Evolutionary conservation across 2,797 vertebrate genomes (phyloP).

Genomic region (Etheostoma nigrum): DNA sequence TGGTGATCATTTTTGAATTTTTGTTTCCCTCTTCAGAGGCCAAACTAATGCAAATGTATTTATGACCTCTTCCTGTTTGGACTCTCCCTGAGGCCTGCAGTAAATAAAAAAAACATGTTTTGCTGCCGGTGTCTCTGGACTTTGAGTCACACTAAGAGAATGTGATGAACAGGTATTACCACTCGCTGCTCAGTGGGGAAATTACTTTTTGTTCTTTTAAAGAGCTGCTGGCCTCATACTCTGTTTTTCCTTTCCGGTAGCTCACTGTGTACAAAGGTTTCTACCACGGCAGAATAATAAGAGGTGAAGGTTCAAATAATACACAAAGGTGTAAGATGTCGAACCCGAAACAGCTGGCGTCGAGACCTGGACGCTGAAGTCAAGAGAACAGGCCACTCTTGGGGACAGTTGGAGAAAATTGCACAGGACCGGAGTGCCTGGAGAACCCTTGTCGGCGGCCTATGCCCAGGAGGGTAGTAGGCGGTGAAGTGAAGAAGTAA

Average conservation of each 20-base stretch:
- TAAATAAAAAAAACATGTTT: slow-evolving; percentile 72
- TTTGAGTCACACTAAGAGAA: slow-evolving; percentile 47
- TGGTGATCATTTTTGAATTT: background rate
- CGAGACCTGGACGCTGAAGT: no score
- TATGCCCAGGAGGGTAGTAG: no score
- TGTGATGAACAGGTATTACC: slow-evolving; percentile 41
- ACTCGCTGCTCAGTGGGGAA: slow-evolving; percentile 24
- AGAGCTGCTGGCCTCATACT: slow-evolving; percentile 36
- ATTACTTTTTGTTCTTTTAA: slow-evolving; percentile 68
- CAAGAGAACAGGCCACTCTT: no score
- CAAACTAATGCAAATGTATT: slow-evolving; percentile 38
- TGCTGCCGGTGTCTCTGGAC: slow-evolving; percentile 61
- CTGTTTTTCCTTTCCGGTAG: slow-evolving; percentile 18
- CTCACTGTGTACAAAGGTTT: slow-evolving; percentile 43
- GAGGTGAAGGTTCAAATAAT: slow-evolving; percentile 4
- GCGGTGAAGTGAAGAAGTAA: background rate
- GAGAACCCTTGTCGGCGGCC: no score
- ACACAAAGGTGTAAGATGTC: background rate
- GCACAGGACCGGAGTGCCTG: no score
- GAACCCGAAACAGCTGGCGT: no score
- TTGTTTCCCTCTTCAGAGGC: background rate
- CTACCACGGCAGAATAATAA: background rate
- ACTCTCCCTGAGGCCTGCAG: slow-evolving; percentile 17
- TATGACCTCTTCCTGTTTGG: slow-evolving; percentile 44
- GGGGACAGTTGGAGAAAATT: no score